Percentiles rank a stretch among this genome's conserved stretches.
Evolutionary conservation across 2,888 invertebrate species (phyloP).

Genomic region (Octodonta nipae): DNA sequence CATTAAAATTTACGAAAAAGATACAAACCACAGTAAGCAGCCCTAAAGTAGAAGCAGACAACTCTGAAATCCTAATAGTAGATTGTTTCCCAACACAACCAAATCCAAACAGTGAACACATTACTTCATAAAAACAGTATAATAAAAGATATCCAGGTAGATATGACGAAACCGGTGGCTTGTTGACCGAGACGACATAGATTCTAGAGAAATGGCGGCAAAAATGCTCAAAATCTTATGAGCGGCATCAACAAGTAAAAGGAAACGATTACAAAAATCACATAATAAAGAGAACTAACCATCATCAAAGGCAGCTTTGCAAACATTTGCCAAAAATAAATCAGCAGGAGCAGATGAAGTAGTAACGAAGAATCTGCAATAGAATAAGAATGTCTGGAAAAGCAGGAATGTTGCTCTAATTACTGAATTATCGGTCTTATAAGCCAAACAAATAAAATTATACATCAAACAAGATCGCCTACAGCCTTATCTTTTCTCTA

Average conservation of each 20-base stretch:
- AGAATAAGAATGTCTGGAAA: background rate
- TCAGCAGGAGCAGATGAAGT: background rate
- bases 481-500: background rate
- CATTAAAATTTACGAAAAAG: too few relatives aligned
- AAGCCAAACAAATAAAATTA: background rate
- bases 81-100: too few relatives aligned
- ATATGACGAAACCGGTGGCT: background rate
- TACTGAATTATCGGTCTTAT: background rate
- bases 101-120: too few relatives aligned
- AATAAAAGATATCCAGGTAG: too few relatives aligned
- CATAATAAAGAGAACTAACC: background rate
- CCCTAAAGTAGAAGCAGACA: too few relatives aligned
- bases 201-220: constrained; percentile 1
- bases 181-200: constrained; percentile 1
- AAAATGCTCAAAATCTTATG: background rate
- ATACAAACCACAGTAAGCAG: too few relatives aligned
- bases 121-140: too few relatives aligned
- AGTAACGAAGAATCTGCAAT: constrained; percentile 1
- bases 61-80: too few relatives aligned
- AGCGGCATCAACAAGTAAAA: background rate
- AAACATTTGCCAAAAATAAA: background rate
- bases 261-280: background rate
- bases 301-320: background rate
- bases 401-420: background rate
- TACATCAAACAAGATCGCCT: too few relatives aligned